Evolutionary conservation across 2,113 vertebrate genomes (phyloP), one percentile per base, ranked within the genome.

Genomic region (Osmerus mordax): DNA sequence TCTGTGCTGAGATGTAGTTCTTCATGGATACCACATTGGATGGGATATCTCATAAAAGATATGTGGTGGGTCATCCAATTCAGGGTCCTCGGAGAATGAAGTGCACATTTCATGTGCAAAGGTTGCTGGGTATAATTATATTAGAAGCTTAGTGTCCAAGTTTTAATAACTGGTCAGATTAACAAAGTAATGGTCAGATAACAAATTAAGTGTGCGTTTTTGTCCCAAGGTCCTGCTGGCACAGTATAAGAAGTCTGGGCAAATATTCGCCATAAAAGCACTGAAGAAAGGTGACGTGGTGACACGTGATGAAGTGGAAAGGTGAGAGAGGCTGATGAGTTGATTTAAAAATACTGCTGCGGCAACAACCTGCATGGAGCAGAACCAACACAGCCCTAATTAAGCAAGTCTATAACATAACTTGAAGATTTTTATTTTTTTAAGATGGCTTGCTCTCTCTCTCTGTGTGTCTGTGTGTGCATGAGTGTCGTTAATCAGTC

Each of bases 271-370:
- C 32, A 91, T 99, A 79, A 99, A 99, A 91, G 97, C 96, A 1
- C 85, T 99, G 89, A 99, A 98, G 93, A 99, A 99, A 79, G 94
- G 93, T 18, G 96, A 97, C 67, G 93, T 98, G 19, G 93, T 99
- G 73, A 93, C 91, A 18, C 92, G 97, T 3, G 96, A 98, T 28
- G 97, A 99, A 87, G 89, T 97, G 18, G 97, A 99, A 83, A 98
- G 97, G 97, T 98, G 60, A 12, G 87, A 77, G 65, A 8, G 4
- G 9, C 52, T 18, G 54, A 56, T 56, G 14, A 56, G 54, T 47
- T 47, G 41, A 2, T 47, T 12, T 12, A 2, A 47, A 47, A 9
- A 36, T 36, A 7, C 32, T 36, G 32, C 32, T 6, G 5, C 3
- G 32, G 32, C 7, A 7, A 36, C 32, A 36, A 36, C 32, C 32